These are phyloP conservation scores for Trogon melanurus DNA, from an alignment of 2,113 vertebrate species.

Conservation along the genomic window DNA sequence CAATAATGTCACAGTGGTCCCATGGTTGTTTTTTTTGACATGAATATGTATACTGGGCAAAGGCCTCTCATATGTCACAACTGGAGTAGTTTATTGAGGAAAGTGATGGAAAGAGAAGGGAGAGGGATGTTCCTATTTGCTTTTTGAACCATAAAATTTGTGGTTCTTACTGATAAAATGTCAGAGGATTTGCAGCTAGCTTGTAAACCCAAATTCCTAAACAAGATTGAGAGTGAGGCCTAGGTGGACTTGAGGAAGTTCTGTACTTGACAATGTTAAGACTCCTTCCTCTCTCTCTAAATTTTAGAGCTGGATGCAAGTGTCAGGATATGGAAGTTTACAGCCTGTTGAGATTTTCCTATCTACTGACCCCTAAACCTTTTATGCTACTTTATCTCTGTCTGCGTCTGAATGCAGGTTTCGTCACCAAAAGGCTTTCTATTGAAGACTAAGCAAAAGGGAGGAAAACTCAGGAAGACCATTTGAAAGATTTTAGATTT, in stretches of 20 bases:
- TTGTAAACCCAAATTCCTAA: neutral
- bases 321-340: neutral
- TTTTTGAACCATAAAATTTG: neutral
- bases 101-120: neutral
- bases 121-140: neutral
- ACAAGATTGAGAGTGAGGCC: neutral
- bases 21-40: too few relatives aligned
- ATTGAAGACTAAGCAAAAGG: neutral
- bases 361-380: neutral
- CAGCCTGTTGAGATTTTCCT: neutral
- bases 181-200: neutral
- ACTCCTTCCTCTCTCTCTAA: neutral
- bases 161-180: neutral
- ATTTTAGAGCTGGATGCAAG: neutral
- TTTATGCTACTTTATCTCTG: neutral
- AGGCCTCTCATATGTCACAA: fast-evolving
- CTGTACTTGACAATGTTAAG: neutral
- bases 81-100: neutral
- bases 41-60: neutral
- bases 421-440: neutral
- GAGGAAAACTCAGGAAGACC: neutral
- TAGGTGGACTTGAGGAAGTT: neutral
- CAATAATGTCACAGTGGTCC: neutral
- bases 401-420: neutral
- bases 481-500: neutral